Conservation (phyloP, 1,140 invertebrate species). For the Agraylea sexmaculata region DNA sequence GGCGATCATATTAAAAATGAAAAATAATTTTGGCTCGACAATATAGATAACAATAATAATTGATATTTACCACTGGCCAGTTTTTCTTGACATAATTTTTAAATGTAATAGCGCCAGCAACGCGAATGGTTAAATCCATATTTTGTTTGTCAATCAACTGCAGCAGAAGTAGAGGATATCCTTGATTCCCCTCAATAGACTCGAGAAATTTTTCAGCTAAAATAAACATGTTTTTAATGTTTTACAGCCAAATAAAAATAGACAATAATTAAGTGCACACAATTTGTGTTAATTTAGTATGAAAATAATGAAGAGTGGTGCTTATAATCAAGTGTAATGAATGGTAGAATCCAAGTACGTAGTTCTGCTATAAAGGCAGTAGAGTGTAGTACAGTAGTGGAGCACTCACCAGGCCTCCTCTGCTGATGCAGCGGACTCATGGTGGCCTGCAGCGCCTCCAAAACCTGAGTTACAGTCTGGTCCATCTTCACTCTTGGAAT, state of each 20-base stretch:
- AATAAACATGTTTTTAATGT: constrained; percentile 26
- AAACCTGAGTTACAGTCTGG: no score
- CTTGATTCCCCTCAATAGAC: constrained; percentile 79
- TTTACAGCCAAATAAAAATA: constrained; percentile 1
- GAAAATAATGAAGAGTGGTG: constrained; percentile 1
- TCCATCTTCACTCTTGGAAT: no score
- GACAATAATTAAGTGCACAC: constrained; percentile 3
- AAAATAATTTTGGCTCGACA: no score
- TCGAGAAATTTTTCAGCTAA: constrained; percentile 88
- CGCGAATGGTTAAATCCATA: constrained; percentile 66
- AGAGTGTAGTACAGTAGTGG: no score
- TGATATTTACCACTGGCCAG: constrained; percentile 71
- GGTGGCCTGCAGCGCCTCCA: constrained; percentile 83
- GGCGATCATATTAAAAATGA: no score
- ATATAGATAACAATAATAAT: no score
- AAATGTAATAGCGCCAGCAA: constrained; percentile 84
- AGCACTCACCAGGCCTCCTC: constrained; percentile 71
- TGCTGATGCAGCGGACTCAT: constrained; percentile 72
- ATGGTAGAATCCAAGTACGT: constrained; percentile 4
- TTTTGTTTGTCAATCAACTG: constrained; percentile 71
- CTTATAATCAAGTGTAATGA: constrained; percentile 11
- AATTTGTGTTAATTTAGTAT: no score
- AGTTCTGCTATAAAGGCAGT: no score
- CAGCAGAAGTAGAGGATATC: constrained; percentile 79
- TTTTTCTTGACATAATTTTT: constrained; percentile 96